Evolutionary conservation across 2,888 invertebrate genomes (phyloP), one percentile per base, ranked within the genome.

Genomic region (Amphipoea oculea): DNA sequence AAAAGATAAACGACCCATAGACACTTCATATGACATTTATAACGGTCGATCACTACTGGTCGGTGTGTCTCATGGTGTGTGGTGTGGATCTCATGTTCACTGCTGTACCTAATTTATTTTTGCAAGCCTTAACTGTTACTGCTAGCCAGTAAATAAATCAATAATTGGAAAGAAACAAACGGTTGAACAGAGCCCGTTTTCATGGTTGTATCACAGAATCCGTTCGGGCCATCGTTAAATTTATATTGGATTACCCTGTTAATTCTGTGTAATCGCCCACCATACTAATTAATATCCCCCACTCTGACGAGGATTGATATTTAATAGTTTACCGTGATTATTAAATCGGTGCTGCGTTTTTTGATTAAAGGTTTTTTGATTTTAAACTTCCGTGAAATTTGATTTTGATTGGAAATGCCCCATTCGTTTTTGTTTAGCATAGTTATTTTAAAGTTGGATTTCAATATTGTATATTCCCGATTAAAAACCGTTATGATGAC

Each of bases 211-310:
- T 80, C 65, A 76, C 79, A 66, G 76, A 70, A 79, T 73, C 77
- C 68, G 67, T 79, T 66, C 62, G 71, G 78, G 42, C 67, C 90
- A 86, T 89, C 92, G 92, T 94, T 94, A 92, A 94, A 95, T 94
- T 93, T 93, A 93, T 94, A 95, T 95, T 93, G 95, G 95, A 96
- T 96, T 94, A 96, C 92, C 92, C 94, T 93, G 96, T 96, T 95
- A 96, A 96, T 95, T 93, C 93, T 84, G 88, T 91, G 94, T 95
- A 95, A 96, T 96, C 94, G 93, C 90, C 90, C 89, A 89, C 86
- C 91, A 86, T 91, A 92, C 95, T 95, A 95, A 96, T 96, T 95
- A 95, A 95, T 95, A 94, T 89, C 90, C 91, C 80, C 91, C 91
- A 91, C 92, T 93, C 90, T 92, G 89, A 91, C 88, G 84, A 83